Evolutionary conservation across 2,113 vertebrate genomes (phyloP), one percentile per base, ranked within the genome.

Genomic region (Pachypanchax playfairii): DNA sequence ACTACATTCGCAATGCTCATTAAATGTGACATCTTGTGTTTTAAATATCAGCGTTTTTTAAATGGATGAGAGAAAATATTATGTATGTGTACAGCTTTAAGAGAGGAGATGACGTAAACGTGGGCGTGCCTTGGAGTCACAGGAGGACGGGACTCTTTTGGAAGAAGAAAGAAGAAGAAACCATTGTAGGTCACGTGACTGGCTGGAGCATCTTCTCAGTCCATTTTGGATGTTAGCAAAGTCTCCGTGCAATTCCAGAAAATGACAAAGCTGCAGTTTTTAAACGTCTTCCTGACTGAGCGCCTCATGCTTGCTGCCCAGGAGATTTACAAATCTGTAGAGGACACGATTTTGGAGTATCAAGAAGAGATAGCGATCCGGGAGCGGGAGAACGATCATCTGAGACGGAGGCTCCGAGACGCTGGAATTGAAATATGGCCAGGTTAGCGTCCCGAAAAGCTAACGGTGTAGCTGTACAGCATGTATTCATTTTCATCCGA

Each of bases 311-410:
- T 90, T 20, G 91, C 90, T 3, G 91, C 91, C 11, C 91, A 92
- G 64, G 91, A 92, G 51, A 92, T 92, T 31, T 91, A 90, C 52
- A 92, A 92, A 21, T 90, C 90, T 0, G 91, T 91, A 1, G 91
- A 92, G 65, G 90, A 91, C 29, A 89, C 90, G 1, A 88, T 92
- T 38, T 57, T 88, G 55, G 90, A 92, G 73, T 92, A 90, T 61
- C 90, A 91, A 67, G 90, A 92, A 57, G 91, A 92, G 70, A 92
- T 92, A 1, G 87, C 87, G 24, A 88, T 90, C 49, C 54, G 91
- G 28, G 91, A 91, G 76, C 78, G 88, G 50, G 91, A 92, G 80
- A 91, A 91, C 77, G 90, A 91, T 74, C 87, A 90, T 68, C 80
- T 92, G 75, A 89, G 87, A 54, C 88, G 77, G 22, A 85, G 87